A percentile compares a stretch with the other conserved stretches of the same genome.
phyloP scores from a whole-genome alignment of 1,140 invertebrate genomes.

The Odontomachus brunneus region DNA sequence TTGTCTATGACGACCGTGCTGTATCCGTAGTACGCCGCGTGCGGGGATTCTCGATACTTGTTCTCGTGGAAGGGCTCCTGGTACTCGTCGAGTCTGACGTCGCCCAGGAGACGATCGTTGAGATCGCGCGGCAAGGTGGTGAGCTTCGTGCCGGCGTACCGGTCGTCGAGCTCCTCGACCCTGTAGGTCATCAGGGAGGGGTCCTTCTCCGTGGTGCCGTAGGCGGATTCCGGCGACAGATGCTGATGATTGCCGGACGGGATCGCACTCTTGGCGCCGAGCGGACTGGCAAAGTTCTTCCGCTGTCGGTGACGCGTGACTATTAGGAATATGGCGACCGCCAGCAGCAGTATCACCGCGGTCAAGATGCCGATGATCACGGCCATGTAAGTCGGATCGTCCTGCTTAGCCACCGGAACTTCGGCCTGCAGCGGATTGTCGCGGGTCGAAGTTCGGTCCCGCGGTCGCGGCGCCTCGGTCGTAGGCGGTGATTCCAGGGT shows the following conservation, averaged over 20 bases:
- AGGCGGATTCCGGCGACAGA: constrained; percentile 82
- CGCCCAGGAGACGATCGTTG: constrained; percentile 83
- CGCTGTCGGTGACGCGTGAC: constrained; percentile 87
- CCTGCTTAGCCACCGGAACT: constrained; percentile 84
- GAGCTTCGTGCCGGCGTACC: constrained; percentile 82
- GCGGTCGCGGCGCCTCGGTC: constrained; percentile 82
- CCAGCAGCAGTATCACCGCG: constrained; percentile 87
- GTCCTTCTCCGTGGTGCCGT: constrained; percentile 84
- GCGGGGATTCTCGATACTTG: constrained; percentile 84
- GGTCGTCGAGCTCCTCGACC: constrained; percentile 84
- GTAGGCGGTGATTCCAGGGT: constrained; percentile 82
- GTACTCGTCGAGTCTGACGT: constrained; percentile 85
- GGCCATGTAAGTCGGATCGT: constrained; percentile 88
- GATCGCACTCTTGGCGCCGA: constrained; percentile 84
- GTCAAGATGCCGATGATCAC: constrained; percentile 89
- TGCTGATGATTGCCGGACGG: constrained; percentile 83
- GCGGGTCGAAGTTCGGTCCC: constrained; percentile 82
- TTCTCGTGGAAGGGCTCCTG: constrained; percentile 86
- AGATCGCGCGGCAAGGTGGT: constrained; percentile 83
- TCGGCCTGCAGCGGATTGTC: constrained; percentile 81
- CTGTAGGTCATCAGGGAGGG: constrained; percentile 83
- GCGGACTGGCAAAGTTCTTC: constrained; percentile 86
- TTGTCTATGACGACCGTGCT: constrained; percentile 86
- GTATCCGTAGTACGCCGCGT: constrained; percentile 86
- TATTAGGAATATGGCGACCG: constrained; percentile 87